These are phyloP conservation scores for Orussus abietinus DNA, from an alignment of 1,140 invertebrate species.

Conservation along the genomic window DNA sequence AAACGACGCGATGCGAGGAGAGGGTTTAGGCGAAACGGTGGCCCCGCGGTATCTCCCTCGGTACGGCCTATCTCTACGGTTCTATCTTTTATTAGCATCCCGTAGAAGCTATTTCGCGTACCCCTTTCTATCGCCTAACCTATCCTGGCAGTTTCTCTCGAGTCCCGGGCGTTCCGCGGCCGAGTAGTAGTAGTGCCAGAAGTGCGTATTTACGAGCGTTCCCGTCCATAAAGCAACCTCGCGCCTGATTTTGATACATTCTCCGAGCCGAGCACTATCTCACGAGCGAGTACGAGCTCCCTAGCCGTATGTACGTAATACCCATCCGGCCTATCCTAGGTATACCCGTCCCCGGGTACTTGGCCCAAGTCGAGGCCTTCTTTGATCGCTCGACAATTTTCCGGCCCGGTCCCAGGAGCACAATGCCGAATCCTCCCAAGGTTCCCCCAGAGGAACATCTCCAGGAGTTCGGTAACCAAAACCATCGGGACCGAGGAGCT, in stretches of 20 bases:
- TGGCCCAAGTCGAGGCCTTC: too few relatives aligned
- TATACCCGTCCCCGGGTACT: too few relatives aligned
- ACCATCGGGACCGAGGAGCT: too few relatives aligned
- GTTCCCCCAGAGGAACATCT: too few relatives aligned
- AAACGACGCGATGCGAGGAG: slow-evolving; percentile 33
- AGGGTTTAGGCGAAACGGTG: slow-evolving; percentile 17
- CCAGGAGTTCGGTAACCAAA: too few relatives aligned
- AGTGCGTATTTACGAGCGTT: slow-evolving; percentile 57
- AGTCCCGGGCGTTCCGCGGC: slow-evolving; percentile 37
- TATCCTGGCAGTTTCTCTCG: slow-evolving; percentile 38
- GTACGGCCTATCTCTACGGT: slow-evolving; percentile 33
- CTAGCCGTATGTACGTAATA: too few relatives aligned
- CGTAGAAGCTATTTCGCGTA: slow-evolving; percentile 44
- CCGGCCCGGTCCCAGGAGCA: too few relatives aligned
- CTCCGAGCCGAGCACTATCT: slow-evolving; percentile 50
- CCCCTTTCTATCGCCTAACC: slow-evolving; percentile 43
- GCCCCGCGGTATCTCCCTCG: slow-evolving; percentile 22
- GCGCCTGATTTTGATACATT: slow-evolving; percentile 57
- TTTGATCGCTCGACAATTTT: too few relatives aligned
- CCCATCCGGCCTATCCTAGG: too few relatives aligned
- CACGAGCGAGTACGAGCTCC: slow-evolving; percentile 54
- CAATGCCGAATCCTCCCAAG: too few relatives aligned
- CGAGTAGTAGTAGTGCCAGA: slow-evolving; percentile 43
- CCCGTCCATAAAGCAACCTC: slow-evolving; percentile 55
- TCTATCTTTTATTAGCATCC: slow-evolving; percentile 53